Base-by-base conservation (phyloP, 2,797 vertebrate genomes). In the Enteromius fasciolatus region DNA sequence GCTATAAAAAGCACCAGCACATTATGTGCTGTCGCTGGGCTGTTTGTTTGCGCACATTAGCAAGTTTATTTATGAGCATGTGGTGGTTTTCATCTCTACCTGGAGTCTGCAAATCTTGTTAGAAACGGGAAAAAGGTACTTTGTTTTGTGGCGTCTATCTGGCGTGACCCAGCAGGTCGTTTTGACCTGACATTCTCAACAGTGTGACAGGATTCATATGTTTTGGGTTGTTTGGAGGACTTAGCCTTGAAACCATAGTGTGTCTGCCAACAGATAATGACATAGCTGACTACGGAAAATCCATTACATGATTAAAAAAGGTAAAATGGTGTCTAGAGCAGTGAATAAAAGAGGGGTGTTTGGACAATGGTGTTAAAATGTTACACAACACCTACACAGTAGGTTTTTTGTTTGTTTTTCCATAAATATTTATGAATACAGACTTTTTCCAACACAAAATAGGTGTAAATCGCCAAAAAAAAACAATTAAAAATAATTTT, bases 151-250 rank as follows among this genome's bases (percentile, higher is more conserved):
- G 36, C 11, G n/a, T 54, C 77, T 76, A 73, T 81, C 70, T 70
- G 44, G 63, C 68, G 73, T 83, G 74, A 84, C 72, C 64, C 67
- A 86, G 81, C 64, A 63, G 81, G 85, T 88, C 78, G 44, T 4
- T 70, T 82, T 86, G 84, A 86, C 85, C 83, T 85, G 73, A 54
- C 75, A 75, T 81, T 85, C 46, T 48, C 67, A 77, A 59, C 54
- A 52, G 50, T 63, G 33, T 39, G 80, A 84, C 78, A 73, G 33
- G 63, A 66, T 69, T 78, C 68, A 77, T 33, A n/a, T 80, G 69
- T 85, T 80, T 84, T 83, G 69, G 48, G 75, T 81, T 25, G 20
- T 83, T 76, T 76, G 9, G 68, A 52, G 44, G 23, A 76, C 41
- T 85, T 18, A 46, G 57, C 87, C 85, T 85, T 85, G 85, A 86